Conservation (phyloP, 2,113 vertebrate genomes). For the Murina feae region DNA sequence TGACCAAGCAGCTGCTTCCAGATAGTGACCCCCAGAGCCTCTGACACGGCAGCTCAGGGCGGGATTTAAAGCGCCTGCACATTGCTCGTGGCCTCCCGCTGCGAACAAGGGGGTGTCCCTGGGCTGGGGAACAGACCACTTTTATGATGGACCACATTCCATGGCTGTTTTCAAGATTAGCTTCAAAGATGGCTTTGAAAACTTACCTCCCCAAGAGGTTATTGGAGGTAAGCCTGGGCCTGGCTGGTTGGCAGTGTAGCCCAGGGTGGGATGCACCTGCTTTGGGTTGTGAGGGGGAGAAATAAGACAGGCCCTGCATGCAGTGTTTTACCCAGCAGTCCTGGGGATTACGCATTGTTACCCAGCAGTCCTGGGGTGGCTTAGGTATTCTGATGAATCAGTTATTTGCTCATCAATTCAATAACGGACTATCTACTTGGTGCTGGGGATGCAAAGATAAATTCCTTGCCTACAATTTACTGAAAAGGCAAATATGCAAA, state of each 20-base stretch:
- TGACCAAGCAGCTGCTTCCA: not conserved
- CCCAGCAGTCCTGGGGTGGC: not conserved
- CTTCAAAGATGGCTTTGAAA: conserved; percentile 10
- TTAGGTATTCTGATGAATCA: not conserved
- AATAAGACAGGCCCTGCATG: not conserved
- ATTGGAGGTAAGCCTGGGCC: not conserved
- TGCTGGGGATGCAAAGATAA: not conserved
- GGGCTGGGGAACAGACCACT: not conserved
- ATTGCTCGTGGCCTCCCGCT: not conserved
- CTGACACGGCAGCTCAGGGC: not conserved
- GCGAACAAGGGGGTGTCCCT: not conserved
- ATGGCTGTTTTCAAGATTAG: conserved; percentile 3
- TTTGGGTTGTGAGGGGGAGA: not conserved
- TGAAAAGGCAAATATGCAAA: not conserved
- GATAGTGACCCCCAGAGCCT: not conserved
- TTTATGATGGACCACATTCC: not conserved
- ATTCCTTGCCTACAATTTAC: not conserved
- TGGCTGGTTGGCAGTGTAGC: not conserved
- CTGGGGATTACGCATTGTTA: not conserved
- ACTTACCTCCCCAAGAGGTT: not conserved
- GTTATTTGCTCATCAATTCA: not conserved
- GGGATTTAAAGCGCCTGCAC: not conserved
- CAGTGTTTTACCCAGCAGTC: not conserved
- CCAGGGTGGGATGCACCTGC: not conserved
- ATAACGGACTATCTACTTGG: not conserved